These are phyloP conservation scores for Gymnocephalus cernua DNA, from an alignment of 2,113 vertebrate species.

Conservation along the genomic window DNA sequence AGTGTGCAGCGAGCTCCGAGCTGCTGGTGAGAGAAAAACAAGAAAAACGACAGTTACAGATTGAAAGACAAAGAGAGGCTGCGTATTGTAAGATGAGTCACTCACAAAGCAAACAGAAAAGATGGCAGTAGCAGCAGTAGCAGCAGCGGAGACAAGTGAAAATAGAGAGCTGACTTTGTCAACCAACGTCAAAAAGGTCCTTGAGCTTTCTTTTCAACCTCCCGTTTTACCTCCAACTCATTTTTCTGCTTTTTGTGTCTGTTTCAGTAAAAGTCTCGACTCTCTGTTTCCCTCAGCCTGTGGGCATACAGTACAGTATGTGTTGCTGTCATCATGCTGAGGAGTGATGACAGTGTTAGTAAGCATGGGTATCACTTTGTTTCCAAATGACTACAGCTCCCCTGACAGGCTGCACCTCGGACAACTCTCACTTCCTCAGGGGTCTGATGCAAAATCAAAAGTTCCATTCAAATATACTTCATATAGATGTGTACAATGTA, in stretches of 20 bases:
- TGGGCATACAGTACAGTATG: neutral
- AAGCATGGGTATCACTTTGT: conserved; percentile 6
- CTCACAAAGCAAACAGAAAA: conserved; percentile 11
- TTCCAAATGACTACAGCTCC: conserved; percentile 19
- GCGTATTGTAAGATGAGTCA: conserved; percentile 38
- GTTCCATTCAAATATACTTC: neutral
- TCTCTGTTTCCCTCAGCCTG: conserved; percentile 10
- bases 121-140: neutral
- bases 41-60: conserved; percentile 9
- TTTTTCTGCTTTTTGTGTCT: neutral
- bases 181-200: conserved; percentile 6
- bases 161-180: conserved; percentile 27
- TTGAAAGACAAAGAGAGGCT: conserved; percentile 30
- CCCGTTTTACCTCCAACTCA: conserved; percentile 1
- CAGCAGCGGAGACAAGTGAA: conserved; percentile 10
- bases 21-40: neutral
- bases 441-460: neutral
- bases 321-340: conserved; percentile 26
- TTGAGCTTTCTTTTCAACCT: conserved; percentile 25
- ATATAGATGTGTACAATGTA: neutral
- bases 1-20: no score
- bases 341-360: conserved; percentile 25
- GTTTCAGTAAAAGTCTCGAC: neutral
- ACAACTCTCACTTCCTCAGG: neutral
- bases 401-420: neutral